Evolutionary conservation across 2,888 invertebrate species (phyloP).

Genomic region (Capitulum mitella): DNA sequence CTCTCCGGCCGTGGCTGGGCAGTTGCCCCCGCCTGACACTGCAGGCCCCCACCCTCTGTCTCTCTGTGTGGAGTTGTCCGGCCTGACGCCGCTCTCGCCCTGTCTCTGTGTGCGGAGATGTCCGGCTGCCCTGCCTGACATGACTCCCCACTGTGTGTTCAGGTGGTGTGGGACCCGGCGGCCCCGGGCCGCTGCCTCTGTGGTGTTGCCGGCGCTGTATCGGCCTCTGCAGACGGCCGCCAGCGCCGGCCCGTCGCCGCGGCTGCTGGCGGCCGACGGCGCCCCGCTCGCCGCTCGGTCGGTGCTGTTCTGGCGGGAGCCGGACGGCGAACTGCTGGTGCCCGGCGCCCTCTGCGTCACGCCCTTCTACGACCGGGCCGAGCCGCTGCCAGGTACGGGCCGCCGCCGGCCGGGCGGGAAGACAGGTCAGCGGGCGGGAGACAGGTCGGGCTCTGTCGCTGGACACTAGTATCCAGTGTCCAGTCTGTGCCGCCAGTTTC

Average conservation of each 20-base stretch:
- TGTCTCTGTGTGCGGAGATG: no score
- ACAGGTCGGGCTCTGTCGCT: background rate
- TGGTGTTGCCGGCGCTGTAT: background rate
- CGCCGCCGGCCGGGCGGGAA: background rate
- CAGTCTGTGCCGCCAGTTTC: no score
- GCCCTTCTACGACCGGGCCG: background rate
- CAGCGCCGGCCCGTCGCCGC: conserved; percentile 15
- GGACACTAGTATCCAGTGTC: no score
- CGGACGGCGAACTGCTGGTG: background rate
- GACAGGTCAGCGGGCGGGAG: background rate
- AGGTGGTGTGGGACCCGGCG: background rate
- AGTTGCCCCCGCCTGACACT: no score
- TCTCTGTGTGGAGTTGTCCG: no score
- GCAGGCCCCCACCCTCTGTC: no score
- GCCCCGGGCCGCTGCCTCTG: background rate
- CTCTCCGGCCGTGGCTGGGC: no score
- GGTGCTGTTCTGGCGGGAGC: conserved; percentile 27
- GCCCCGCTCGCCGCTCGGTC: conserved; percentile 25
- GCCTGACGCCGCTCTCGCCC: no score
- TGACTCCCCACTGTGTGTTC: no score
- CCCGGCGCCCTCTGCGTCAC: conserved; percentile 1
- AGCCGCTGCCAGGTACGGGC: background rate
- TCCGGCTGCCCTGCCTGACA: no score
- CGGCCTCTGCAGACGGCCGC: conserved; percentile 7
- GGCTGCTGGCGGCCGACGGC: conserved; percentile 14